Percentiles rank a stretch among this genome's conserved stretches.
Conservation (phyloP, 1,140 invertebrate genomes). For the Proctacanthus coquilletti region DNA sequence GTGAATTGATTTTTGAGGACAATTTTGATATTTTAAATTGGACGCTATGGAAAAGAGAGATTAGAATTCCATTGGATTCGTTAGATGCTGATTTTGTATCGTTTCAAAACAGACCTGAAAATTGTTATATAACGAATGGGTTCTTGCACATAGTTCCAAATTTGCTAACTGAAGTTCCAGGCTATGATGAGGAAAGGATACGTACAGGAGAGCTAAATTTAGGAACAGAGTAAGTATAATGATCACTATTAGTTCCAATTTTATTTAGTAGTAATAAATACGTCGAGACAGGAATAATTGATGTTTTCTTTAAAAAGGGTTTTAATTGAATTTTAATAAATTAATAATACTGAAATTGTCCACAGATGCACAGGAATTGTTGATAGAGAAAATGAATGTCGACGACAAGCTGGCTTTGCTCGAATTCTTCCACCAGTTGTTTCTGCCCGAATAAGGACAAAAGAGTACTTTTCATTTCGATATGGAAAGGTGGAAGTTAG, state of each 20-base stretch:
- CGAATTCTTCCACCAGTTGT: constrained; percentile 48
- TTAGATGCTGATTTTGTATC: constrained; percentile 19
- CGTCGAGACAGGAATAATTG: no score
- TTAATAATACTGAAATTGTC: constrained; percentile 5
- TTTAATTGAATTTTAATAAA: no score
- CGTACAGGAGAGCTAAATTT: background rate
- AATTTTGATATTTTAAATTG: constrained; percentile 18
- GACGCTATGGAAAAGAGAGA: constrained; percentile 15
- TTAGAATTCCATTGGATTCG: constrained; percentile 14
- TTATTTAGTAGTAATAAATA: no score
- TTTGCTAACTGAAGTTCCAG: background rate
- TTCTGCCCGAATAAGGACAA: constrained; percentile 50
- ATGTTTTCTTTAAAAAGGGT: no score
- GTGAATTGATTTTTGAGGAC: constrained; percentile 19
- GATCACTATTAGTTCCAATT: no score
- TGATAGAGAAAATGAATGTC: constrained; percentile 32
- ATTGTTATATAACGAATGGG: constrained; percentile 16
- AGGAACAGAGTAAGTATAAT: constrained; percentile 1
- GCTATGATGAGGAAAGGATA: background rate
- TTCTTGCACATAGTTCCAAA: constrained; percentile 10
- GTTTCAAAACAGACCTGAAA: constrained; percentile 11
- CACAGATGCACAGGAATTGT: constrained; percentile 44
- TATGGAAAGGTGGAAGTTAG: constrained; percentile 60
- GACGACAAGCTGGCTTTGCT: constrained; percentile 29
- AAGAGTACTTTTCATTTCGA: constrained; percentile 45